Percentiles rank a stretch among this genome's conserved stretches.
phyloP scores from a whole-genome alignment of 92 coral and sea anemone genomes.

The Desmophyllum pertusum region DNA sequence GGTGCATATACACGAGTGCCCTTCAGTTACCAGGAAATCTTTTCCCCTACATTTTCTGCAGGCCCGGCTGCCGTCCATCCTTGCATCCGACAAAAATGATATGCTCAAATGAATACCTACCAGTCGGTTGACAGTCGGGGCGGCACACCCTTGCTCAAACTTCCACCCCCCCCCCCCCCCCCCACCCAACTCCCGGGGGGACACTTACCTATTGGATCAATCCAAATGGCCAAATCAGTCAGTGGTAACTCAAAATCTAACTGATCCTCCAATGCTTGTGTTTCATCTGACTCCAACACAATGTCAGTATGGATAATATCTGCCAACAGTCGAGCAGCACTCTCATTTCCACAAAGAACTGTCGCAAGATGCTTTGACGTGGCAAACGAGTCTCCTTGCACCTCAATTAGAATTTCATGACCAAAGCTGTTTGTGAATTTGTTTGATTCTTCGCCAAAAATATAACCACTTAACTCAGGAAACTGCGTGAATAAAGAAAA shows the following conservation, averaged over 20 bases:
- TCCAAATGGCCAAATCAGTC: constrained; percentile 70
- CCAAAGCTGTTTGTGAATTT: constrained; percentile 63
- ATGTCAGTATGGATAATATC: constrained; percentile 61
- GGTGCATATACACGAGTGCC: too few relatives aligned
- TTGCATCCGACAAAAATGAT: too few relatives aligned
- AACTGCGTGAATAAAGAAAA: constrained; percentile 38
- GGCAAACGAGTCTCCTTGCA: constrained; percentile 22
- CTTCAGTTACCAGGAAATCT: too few relatives aligned
- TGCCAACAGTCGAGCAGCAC: constrained; percentile 56
- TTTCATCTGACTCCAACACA: constrained; percentile 9
- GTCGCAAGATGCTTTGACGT: constrained; percentile 48
- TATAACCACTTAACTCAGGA: constrained; percentile 61
- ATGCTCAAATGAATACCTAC: too few relatives aligned
- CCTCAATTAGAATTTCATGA: constrained; percentile 52
- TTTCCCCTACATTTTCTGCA: too few relatives aligned
- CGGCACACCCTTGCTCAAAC: too few relatives aligned
- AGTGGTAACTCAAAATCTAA: constrained; percentile 48
- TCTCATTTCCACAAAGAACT: constrained; percentile 52
- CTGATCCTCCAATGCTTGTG: constrained; percentile 1
- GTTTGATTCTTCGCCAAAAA: constrained; percentile 78
- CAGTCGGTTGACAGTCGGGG: too few relatives aligned
- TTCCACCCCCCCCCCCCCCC: too few relatives aligned
- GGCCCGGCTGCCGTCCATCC: too few relatives aligned
- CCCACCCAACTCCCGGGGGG: too few relatives aligned
- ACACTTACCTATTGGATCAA: constrained; percentile 80